phyloP scores from a whole-genome alignment of 2,888 invertebrate species.

The Junonia oenone region DNA sequence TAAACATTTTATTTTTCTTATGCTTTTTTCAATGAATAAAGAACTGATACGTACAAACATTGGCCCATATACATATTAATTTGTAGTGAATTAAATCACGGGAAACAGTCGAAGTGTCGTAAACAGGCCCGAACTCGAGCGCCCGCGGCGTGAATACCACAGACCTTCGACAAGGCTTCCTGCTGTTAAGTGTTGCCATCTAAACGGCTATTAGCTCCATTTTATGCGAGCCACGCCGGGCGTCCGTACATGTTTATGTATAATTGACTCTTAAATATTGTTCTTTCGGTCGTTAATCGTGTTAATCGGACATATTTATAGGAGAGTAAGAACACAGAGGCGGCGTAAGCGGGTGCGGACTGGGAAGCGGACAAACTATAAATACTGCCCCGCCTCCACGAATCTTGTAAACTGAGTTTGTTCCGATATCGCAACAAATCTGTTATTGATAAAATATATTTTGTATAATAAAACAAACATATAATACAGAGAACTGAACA shows the following conservation, averaged over 20 bases:
- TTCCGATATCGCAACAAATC: background rate
- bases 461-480: too few species aligned
- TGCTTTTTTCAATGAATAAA: too few species aligned
- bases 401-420: background rate
- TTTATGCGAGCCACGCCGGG: constrained; percentile 62
- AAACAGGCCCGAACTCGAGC: constrained; percentile 46
- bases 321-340: constrained; percentile 37
- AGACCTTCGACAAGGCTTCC: constrained; percentile 56
- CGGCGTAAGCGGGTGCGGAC: constrained; percentile 22
- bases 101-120: constrained; percentile 46
- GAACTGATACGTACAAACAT: constrained; percentile 3
- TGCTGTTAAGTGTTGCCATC: constrained; percentile 64
- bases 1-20: too few species aligned
- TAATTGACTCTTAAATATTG: constrained; percentile 72
- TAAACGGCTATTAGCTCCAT: constrained; percentile 63
- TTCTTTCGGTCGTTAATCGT: constrained; percentile 65
- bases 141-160: constrained; percentile 50
- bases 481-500: too few species aligned
- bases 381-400: constrained; percentile 10
- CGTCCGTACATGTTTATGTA: constrained; percentile 61
- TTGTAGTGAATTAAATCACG: constrained; percentile 56
- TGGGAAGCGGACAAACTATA: constrained; percentile 13
- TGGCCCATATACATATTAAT: constrained; percentile 48
- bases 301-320: constrained; percentile 68
- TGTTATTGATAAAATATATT: too few species aligned